Base-by-base conservation (phyloP, 2,113 vertebrate genomes). In the Pterophyllum scalare region DNA sequence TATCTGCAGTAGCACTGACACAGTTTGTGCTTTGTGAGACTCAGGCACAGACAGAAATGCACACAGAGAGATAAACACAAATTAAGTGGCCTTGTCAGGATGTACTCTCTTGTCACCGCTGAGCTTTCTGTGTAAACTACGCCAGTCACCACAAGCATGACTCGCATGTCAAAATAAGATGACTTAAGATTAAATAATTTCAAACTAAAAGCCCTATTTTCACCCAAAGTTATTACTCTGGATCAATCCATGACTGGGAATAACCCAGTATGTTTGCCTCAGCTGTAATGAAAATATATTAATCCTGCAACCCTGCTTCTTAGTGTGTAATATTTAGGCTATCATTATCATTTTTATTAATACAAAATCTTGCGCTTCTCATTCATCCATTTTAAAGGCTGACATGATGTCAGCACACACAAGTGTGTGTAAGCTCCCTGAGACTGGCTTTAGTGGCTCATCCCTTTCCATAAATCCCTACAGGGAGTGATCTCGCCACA, bases 371-470 rank as follows among this genome's bases (percentile, higher is more conserved):
- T 33, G 46, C 61, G 24, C 40, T 13, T 74, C 52, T 40, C n/a
- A 20, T 54, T 60, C 6, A 35, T 79, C 83, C 14, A 61, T 49
- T 83, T 9, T 28, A 7, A 78, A 82, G 19, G 35, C 59, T 54
- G n/a, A 17, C 62, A 64, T 57, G 52, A 82, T 79, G 78, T 70
- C 49, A 56, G 58, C 60, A 62, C 35, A 54, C 64, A 31, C 75
- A 75, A 84, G 79, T 62, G 81, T 28, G 81, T 87, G 67, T 90
- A 86, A 89, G 80, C 88, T 84, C 43, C 84, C 70, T 77, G 35
- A 87, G 62, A 72, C 59, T 59, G 81, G 77, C 22, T 91, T 88
- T 83, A 83, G 70, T 81, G 79, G 75, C 40, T 92, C 90, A 93
- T 87, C 87, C 80, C 49, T 81, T 83, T 77, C 61, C 61, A 86